Conservation (phyloP, 2,113 vertebrate genomes). For the Crotalus viridis region DNA sequence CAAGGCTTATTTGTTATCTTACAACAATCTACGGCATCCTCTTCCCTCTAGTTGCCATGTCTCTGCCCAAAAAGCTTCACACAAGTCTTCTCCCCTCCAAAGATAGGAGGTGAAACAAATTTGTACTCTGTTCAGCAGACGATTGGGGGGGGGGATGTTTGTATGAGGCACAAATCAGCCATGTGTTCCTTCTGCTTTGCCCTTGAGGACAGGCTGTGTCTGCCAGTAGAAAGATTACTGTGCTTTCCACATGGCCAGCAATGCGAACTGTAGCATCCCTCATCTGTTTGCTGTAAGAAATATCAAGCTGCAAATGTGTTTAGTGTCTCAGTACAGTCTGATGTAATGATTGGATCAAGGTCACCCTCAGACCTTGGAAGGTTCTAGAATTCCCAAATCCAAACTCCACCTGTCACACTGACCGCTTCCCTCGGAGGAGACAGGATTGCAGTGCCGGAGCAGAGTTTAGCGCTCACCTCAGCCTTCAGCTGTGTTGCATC, state of each 20-base stretch:
- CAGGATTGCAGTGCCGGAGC: too few relatives aligned
- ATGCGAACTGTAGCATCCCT: not conserved
- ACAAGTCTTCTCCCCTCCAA: not conserved
- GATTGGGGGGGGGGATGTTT: too few relatives aligned
- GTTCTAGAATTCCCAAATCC: not conserved
- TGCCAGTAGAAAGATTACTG: not conserved
- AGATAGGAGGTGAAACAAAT: not conserved
- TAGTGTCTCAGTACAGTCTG: not conserved
- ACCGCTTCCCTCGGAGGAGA: not conserved
- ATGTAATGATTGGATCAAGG: not conserved
- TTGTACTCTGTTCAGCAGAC: not conserved
- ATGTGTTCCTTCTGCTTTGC: not conserved
- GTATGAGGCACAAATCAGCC: not conserved
- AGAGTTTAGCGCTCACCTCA: not conserved
- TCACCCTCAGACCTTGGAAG: not conserved
- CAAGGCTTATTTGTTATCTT: not conserved
- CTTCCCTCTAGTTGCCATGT: not conserved
- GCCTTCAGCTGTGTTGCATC: conserved; percentile 35
- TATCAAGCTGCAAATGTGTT: not conserved
- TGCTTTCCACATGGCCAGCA: not conserved
- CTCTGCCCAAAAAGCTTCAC: not conserved
- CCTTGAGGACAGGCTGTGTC: not conserved
- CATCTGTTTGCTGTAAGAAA: not conserved
- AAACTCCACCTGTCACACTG: not conserved
- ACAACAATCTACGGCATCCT: not conserved